These are phyloP conservation scores for Neofelis nebulosa DNA, from an alignment of 2,113 vertebrate species.

Conservation along the genomic window DNA sequence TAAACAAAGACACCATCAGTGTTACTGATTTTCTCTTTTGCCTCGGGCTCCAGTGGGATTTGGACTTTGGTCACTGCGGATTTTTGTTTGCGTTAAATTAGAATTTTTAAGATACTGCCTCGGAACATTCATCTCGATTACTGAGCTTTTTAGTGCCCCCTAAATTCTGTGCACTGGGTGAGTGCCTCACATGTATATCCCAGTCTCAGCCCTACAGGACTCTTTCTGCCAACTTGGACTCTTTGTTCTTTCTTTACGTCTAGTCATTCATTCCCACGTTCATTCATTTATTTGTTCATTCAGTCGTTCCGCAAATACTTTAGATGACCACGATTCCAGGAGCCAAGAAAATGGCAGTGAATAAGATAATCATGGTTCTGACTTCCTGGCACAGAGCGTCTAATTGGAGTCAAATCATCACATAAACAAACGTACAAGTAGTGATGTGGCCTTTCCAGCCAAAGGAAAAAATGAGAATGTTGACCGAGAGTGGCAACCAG, in stretches of 20 bases:
- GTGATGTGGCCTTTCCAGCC: neutral
- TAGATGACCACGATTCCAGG: neutral
- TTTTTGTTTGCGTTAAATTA: neutral
- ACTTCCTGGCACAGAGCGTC: neutral
- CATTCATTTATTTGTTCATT: neutral
- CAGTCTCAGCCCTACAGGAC: neutral
- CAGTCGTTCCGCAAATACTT: neutral
- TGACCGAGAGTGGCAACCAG: neutral
- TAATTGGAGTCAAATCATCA: neutral
- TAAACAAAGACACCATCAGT: neutral
- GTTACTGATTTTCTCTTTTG: neutral
- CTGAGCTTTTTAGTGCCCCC: neutral
- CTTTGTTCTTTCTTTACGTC: neutral
- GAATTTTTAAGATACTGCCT: neutral
- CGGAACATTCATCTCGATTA: neutral
- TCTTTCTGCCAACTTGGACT: neutral
- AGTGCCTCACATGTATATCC: fast-evolving
- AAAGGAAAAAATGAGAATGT: neutral
- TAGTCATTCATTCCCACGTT: neutral
- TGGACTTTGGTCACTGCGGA: neutral
- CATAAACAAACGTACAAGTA: neutral
- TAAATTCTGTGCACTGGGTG: neutral
- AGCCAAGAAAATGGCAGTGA: neutral
- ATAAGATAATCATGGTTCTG: neutral
- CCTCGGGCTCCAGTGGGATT: neutral